Evolutionary conservation across 2,888 invertebrate genomes (phyloP).

Genomic region (Amphipoea oculea): DNA sequence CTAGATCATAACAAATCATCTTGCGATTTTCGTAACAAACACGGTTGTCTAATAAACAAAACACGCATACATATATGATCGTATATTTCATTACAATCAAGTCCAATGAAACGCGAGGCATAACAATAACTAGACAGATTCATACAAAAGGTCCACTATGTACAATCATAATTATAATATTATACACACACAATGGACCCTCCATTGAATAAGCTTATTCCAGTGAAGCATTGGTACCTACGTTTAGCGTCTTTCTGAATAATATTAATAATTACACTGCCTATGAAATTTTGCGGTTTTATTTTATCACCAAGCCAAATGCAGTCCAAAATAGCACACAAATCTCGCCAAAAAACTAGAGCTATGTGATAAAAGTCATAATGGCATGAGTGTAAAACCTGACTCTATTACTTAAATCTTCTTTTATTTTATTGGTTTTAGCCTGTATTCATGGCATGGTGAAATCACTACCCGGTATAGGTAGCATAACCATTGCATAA

Average conservation of each 20-base stretch:
- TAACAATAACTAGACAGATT: neutral
- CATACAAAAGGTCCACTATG: neutral
- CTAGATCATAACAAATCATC: neutral
- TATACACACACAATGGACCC: neutral
- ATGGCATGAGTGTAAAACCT: neutral
- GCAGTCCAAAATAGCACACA: neutral
- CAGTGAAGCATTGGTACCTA: neutral
- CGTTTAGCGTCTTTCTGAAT: neutral
- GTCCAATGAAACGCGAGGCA: slow-evolving; percentile 18
- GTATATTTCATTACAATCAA: slow-evolving; percentile 46
- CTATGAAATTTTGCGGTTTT: neutral
- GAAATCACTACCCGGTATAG: neutral
- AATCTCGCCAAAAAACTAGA: neutral
- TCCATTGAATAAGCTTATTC: neutral
- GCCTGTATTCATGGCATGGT: neutral
- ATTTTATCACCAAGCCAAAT: neutral
- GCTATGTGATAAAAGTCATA: neutral
- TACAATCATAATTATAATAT: neutral
- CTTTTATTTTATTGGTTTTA: neutral
- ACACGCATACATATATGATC: neutral
- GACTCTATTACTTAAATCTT: neutral
- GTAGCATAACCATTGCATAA: neutral
- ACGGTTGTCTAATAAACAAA: slow-evolving; percentile 15
- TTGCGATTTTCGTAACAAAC: slow-evolving; percentile 8
- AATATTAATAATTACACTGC: neutral